A percentile compares a stretch with the other conserved stretches of the same genome.
These are phyloP conservation scores for Drosophila ustulata DNA, from an alignment of 2,888 invertebrate genomes.

Conservation along the genomic window DNA sequence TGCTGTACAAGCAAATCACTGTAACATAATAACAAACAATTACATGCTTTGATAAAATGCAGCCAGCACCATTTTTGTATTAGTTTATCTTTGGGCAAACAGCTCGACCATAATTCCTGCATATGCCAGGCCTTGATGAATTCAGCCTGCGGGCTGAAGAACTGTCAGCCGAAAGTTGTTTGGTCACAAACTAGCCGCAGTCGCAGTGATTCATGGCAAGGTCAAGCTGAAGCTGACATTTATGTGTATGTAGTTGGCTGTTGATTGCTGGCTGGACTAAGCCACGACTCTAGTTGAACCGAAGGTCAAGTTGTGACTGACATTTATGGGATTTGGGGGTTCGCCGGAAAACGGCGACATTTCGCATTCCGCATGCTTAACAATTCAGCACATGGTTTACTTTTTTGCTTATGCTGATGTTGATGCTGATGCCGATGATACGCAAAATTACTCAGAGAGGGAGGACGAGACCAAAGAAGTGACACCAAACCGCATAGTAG, in stretches of 20 bases:
- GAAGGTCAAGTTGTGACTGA: slow-evolving; percentile 56
- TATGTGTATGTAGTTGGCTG: slow-evolving; percentile 45
- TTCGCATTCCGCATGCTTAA: slow-evolving; percentile 58
- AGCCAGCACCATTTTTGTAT: too few species aligned
- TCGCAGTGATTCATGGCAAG: slow-evolving; percentile 48
- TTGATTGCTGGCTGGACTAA: slow-evolving; percentile 38
- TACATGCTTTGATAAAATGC: too few species aligned
- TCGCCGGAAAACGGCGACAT: slow-evolving; percentile 41
- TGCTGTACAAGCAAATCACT: too few species aligned
- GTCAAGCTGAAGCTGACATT: slow-evolving; percentile 66
- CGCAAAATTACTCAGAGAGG: slow-evolving; percentile 47
- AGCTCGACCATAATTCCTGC: slow-evolving; percentile 35
- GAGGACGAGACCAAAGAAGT: slow-evolving; percentile 15
- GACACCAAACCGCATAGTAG: background rate
- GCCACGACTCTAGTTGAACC: slow-evolving; percentile 3
- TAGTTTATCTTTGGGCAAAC: too few species aligned
- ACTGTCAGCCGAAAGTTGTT: background rate
- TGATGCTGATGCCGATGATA: slow-evolving; percentile 51
- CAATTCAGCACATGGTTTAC: slow-evolving; percentile 72
- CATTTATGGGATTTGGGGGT: slow-evolving; percentile 51
- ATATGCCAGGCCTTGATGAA: slow-evolving; percentile 36
- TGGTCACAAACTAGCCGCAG: slow-evolving; percentile 16
- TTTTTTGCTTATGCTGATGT: slow-evolving; percentile 12
- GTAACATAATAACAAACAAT: too few species aligned
- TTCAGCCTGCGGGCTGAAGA: slow-evolving; percentile 19